phyloP scores from a whole-genome alignment of 64 coral and sea anemone species.

The Astreopora myriophthalma region DNA sequence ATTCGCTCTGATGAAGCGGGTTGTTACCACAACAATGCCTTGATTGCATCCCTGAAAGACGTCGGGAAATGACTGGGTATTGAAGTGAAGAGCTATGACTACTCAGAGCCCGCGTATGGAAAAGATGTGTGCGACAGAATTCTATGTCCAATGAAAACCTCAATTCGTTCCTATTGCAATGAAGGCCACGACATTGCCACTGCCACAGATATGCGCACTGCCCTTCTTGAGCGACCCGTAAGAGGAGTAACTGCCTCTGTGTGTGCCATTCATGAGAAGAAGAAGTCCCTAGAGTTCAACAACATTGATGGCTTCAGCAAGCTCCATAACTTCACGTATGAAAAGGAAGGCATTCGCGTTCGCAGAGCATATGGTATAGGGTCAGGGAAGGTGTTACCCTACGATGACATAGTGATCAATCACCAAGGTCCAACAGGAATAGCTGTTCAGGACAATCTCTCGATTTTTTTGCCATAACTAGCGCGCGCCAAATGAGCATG shows the following conservation, averaged over 20 bases:
- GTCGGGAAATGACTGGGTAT: conserved; percentile 21
- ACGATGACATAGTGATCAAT: neutral
- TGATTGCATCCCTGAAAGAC: conserved; percentile 26
- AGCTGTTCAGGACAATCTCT: neutral
- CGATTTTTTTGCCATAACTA: neutral
- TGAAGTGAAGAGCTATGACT: neutral
- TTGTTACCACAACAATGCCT: conserved; percentile 44
- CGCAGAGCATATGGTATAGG: conserved; percentile 42
- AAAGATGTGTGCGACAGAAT: conserved; percentile 25
- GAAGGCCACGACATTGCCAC: conserved; percentile 24
- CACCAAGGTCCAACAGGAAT: neutral
- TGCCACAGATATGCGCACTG: neutral
- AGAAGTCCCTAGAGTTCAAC: conserved; percentile 25
- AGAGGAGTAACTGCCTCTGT: neutral
- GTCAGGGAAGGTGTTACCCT: neutral
- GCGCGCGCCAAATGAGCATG: neutral
- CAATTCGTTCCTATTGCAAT: conserved; percentile 1
- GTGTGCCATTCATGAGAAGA: conserved; percentile 20
- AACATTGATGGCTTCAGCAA: conserved; percentile 46
- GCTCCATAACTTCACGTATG: conserved; percentile 46
- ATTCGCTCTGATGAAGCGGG: conserved; percentile 28
- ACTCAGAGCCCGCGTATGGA: conserved; percentile 10
- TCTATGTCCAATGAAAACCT: conserved; percentile 20
- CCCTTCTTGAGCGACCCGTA: conserved; percentile 2
- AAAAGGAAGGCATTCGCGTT: conserved; percentile 35